Base-by-base conservation (phyloP, 2,113 vertebrate genomes). In the Strix uralensis region DNA sequence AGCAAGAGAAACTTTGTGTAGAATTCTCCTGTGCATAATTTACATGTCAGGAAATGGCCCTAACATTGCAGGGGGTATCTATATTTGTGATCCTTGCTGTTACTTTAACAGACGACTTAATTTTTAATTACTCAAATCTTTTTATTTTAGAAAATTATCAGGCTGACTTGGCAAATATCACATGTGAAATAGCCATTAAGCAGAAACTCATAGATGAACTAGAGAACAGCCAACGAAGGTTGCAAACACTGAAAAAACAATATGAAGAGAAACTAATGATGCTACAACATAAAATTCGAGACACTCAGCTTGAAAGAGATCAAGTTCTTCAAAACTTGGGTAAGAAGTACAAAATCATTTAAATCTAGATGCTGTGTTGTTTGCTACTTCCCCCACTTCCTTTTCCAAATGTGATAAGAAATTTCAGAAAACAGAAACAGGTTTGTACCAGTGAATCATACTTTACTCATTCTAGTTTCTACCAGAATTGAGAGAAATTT, bases 141-240 rank as follows among this genome's bases (percentile, higher is more conserved):
- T 97, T 88, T 65, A 23, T 96, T 95, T 92, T 89, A 99, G 99
- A 99, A 63, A 99, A 98, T 92, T 99, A 99, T 93, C 99, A 99
- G 85, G 99, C 99, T 13, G 99, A 99, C 97, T 96, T 99, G 97
- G 99, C 99, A 94, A 99, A 99, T 95, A 99, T 99, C 97, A 99
- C 99, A 34, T 99, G 99, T 96, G 99, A 99, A 98, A 99, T 99
- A 96, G 99, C 99, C 88, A 99, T 99, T 96, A 99, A 99, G 97
- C 99, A 99, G 97, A 99, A 99, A 94, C 98, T 99, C 91, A 99
- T 99, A 61, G 99, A 99, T 87, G 99, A 99, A 93, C 98, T 99
- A 63, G 99, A 99, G 97, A 99, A 99, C 97, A 99, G 99, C 97
- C 99, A 99, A 97, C 97, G 99, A 77, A 98, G 99, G 34, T 97